Base-by-base conservation (phyloP, 2,797 vertebrate species). In the Esox masquinongy region DNA sequence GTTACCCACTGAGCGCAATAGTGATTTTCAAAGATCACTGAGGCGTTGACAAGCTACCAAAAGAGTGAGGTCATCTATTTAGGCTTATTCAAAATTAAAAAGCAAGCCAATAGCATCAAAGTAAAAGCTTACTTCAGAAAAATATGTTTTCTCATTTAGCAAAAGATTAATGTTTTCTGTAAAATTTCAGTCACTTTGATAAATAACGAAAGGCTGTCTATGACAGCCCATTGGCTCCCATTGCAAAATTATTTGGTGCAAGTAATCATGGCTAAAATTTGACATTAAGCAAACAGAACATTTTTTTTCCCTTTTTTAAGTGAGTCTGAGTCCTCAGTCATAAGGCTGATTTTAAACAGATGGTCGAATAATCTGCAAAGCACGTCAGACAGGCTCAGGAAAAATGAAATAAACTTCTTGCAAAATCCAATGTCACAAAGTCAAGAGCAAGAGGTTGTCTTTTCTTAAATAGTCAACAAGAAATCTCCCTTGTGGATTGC, bases 281-380 rank as follows among this genome's bases (percentile, higher is more conserved):
- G 64, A 67, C 64, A 36, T 67, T 67, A 29, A 29, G 64, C 29
- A 7, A 12, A 66, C 26, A 9, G 61, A n/a, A n/a, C n/a, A 63
- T 19, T 39, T 7, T 43, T 39, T 36, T 68, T 12, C 14, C 7
- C 19, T 43, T 24, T 69, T 47, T 50, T 24, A 15, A 6, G 14
- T 26, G 22, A 49, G 68, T 70, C 22, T 69, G n/a, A 43, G n/a
- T 47, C 14, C 39, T 49, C 5, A 8, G 12, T 50, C 11, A 4
- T 50, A 34, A 22, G 68, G 12, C 68, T 70, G 68, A 43, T 71
- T 26, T 49, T 24, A 29, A 49, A 71, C 69, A 51, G 69, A 71
- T 53, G 47, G 47, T 49, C 5, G 69, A 34, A 49, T 71, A 51
- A 31, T 31, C 24, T 31, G 63, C 15, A 31, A 26, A 2, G 22